phyloP scores from a whole-genome alignment of 2,888 invertebrate species.

The Pelosia muscerda region DNA sequence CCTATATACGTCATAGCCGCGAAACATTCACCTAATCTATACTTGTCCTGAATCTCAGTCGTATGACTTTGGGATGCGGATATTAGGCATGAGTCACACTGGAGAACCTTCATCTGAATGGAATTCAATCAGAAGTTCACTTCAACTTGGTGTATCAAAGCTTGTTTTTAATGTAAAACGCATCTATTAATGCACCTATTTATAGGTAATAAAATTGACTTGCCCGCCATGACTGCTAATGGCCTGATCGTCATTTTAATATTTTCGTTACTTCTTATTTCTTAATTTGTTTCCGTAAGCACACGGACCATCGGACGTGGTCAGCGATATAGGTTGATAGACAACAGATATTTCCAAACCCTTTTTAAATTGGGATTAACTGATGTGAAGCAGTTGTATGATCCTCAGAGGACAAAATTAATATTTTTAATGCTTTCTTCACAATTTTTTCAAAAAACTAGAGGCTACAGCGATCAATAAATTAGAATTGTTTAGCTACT shows the following conservation, averaged over 20 bases:
- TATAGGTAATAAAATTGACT: background rate
- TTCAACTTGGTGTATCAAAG: background rate
- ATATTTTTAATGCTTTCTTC: no score
- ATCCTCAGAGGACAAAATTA: no score
- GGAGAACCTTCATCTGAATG: background rate
- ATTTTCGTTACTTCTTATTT: no score
- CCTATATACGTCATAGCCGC: background rate
- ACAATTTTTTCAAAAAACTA: no score
- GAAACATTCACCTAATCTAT: background rate
- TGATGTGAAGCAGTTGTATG: no score
- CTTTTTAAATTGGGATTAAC: no score
- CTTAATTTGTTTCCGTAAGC: no score
- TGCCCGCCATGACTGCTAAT: background rate
- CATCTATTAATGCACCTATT: background rate
- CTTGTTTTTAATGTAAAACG: slow-evolving; percentile 1
- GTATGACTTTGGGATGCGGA: background rate
- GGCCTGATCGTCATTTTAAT: background rate
- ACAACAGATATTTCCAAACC: no score
- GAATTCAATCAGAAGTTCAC: background rate
- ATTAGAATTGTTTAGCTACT: no score
- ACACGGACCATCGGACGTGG: no score
- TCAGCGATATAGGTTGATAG: no score
- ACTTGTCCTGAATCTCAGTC: background rate
- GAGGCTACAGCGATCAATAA: no score
- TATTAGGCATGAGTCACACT: background rate